Evolutionary conservation across 2,888 invertebrate genomes (phyloP).

Genomic region (Tipula helvola): DNA sequence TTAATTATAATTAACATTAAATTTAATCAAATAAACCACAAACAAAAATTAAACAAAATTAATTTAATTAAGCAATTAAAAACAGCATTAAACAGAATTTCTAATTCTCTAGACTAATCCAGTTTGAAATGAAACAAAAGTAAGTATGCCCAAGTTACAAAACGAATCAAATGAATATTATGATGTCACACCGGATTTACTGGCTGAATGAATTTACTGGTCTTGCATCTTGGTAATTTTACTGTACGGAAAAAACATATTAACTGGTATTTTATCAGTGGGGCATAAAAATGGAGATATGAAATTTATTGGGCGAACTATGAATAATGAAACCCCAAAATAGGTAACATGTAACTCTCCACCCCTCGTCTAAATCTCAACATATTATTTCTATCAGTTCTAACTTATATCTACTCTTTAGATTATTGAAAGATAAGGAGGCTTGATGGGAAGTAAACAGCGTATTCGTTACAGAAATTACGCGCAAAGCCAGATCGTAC

Average conservation of each 20-base stretch:
- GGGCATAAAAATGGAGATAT: too few species aligned
- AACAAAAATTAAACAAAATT: background rate
- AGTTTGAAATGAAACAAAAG: background rate
- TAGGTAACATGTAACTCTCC: too few species aligned
- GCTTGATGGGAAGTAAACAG: too few species aligned
- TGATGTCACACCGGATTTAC: background rate
- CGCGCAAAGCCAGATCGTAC: too few species aligned
- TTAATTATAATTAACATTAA: background rate
- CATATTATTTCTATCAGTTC: too few species aligned
- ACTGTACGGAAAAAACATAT: background rate
- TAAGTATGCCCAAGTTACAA: background rate
- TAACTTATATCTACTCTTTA: too few species aligned
- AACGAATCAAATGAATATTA: background rate
- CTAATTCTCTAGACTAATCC: background rate
- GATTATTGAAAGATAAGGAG: too few species aligned
- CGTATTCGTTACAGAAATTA: too few species aligned
- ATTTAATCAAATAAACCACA: background rate
- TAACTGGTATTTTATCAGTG: background rate
- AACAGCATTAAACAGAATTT: background rate
- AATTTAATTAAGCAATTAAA: slow-evolving; percentile 8
- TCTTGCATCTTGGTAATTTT: too few species aligned
- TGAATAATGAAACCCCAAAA: too few species aligned
- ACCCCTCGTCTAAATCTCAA: too few species aligned
- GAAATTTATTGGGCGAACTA: too few species aligned
- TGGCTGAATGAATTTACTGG: background rate